Percentiles rank a stretch among this genome's conserved stretches.
phyloP scores from a whole-genome alignment of 2,888 invertebrate species.

The Anaspis maculata region DNA sequence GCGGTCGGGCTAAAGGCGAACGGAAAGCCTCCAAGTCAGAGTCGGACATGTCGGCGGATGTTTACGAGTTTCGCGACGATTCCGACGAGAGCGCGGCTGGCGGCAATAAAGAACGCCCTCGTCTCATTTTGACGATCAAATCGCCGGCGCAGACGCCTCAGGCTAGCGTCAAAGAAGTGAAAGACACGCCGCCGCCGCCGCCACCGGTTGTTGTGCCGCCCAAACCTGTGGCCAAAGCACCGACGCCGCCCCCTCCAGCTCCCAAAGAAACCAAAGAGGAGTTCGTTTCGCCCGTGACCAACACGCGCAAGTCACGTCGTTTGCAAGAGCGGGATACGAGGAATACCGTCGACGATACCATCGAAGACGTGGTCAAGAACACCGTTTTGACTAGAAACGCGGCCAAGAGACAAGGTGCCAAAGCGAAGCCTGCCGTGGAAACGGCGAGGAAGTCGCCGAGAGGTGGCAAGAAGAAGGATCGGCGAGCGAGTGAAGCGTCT shows the following conservation, averaged over 20 bases:
- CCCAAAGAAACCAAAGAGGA: conserved; percentile 53
- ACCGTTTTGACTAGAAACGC: conserved; percentile 40
- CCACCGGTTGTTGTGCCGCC: too few species aligned
- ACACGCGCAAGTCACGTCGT: conserved; percentile 73
- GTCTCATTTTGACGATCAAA: conserved; percentile 75
- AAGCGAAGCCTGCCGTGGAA: conserved; percentile 31
- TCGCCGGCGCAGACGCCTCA: conserved; percentile 47
- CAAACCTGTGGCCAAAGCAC: conserved; percentile 18
- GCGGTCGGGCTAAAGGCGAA: conserved; percentile 48
- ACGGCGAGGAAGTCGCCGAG: conserved; percentile 55
- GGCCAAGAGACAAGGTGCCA: conserved; percentile 47
- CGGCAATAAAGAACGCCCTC: conserved; percentile 59
- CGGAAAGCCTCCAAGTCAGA: conserved; percentile 49
- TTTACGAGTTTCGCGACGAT: conserved; percentile 88
- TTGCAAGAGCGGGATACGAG: conserved; percentile 70
- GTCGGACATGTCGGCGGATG: conserved; percentile 51
- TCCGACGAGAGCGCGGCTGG: conserved; percentile 69
- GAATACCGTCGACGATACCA: conserved; percentile 76
- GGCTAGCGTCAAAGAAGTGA: conserved; percentile 44
- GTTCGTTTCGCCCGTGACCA: conserved; percentile 52
- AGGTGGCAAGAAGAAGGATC: conserved; percentile 49
- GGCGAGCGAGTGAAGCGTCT: conserved; percentile 58
- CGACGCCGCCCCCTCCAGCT: conserved; percentile 44
- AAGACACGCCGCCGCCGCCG: conserved; percentile 6
- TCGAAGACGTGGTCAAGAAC: conserved; percentile 81